Evolutionary conservation across 2,113 vertebrate genomes (phyloP).

Genomic region (Bungarus multicinctus): DNA sequence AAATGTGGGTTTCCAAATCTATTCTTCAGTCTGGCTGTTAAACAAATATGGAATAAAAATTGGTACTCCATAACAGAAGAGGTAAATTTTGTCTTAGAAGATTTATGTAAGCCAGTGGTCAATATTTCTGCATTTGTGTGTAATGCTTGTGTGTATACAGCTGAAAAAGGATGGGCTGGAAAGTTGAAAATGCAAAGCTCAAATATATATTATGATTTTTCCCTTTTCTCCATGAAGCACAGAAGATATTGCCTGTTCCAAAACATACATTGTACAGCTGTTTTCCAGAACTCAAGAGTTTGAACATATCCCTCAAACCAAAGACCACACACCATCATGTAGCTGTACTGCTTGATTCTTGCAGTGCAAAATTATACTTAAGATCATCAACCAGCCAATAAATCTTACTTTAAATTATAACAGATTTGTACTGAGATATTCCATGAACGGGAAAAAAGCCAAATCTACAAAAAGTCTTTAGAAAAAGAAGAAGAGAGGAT

Average conservation of each 20-base stretch:
- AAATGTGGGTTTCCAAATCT: slow-evolving; percentile 13
- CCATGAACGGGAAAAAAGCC: background rate
- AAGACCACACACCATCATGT: slow-evolving; percentile 56
- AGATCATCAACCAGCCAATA: slow-evolving; percentile 14
- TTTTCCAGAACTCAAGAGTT: slow-evolving; percentile 34
- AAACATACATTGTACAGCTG: slow-evolving; percentile 26
- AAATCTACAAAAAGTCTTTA: background rate
- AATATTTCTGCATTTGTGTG: background rate
- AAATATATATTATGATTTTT: slow-evolving; percentile 16
- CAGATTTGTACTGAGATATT: background rate
- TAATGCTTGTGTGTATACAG: background rate
- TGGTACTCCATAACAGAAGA: background rate
- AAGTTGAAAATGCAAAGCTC: slow-evolving; percentile 36
- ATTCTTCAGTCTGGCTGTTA: background rate
- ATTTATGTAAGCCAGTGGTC: background rate
- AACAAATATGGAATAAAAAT: background rate
- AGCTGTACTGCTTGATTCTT: slow-evolving; percentile 16
- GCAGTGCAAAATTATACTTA: slow-evolving; percentile 42
- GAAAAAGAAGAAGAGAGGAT: background rate
- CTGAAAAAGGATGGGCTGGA: slow-evolving; percentile 29
- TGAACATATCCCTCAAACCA: slow-evolving; percentile 23
- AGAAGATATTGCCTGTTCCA: slow-evolving; percentile 24
- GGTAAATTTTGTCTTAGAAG: background rate
- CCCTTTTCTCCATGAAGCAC: slow-evolving; percentile 42
- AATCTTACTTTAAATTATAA: slow-evolving; percentile 28